Percentiles rank a stretch among this genome's conserved stretches.
These are phyloP conservation scores for Orthosia cruda DNA, from an alignment of 2,888 invertebrate species.

Conservation along the genomic window DNA sequence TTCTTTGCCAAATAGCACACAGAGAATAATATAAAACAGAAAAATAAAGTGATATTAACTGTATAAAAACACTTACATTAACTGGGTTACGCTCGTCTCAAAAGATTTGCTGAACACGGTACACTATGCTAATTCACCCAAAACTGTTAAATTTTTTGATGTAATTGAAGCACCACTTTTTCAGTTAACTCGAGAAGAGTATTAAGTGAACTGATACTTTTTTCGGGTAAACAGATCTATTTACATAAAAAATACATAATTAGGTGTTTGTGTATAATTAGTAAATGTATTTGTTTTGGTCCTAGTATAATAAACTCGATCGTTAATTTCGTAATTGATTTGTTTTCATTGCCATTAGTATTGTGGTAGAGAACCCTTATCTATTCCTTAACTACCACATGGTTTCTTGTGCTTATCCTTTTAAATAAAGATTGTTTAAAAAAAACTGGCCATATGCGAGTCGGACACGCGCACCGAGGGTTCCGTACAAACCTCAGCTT, in stretches of 20 bases:
- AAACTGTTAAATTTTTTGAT: neutral
- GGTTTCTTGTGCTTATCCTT: conserved; percentile 3
- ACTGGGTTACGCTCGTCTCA: too few relatives aligned
- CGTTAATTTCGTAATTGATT: conserved; percentile 34
- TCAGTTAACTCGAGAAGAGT: conserved; percentile 21
- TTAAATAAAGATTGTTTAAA: neutral
- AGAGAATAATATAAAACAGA: too few relatives aligned
- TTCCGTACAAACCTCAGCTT: too few relatives aligned
- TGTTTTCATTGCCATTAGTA: conserved; percentile 49
- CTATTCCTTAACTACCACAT: neutral
- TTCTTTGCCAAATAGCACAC: too few relatives aligned
- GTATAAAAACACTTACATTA: too few relatives aligned
- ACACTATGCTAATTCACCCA: too few relatives aligned
- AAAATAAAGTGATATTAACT: too few relatives aligned
- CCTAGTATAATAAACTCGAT: neutral
- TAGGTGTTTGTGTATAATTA: conserved; percentile 33
- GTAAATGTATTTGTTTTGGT: conserved; percentile 19
- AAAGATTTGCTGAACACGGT: too few relatives aligned
- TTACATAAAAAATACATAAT: conserved; percentile 51
- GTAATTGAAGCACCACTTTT: conserved; percentile 1
- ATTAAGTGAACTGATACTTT: conserved; percentile 41
- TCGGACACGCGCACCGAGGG: too few relatives aligned
- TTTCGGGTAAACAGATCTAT: conserved; percentile 33
- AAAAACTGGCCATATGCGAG: too few relatives aligned
- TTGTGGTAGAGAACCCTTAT: conserved; percentile 1